These are phyloP conservation scores for Eupleurogrammus muticus DNA, from an alignment of 2,797 vertebrate genomes.

Conservation along the genomic window DNA sequence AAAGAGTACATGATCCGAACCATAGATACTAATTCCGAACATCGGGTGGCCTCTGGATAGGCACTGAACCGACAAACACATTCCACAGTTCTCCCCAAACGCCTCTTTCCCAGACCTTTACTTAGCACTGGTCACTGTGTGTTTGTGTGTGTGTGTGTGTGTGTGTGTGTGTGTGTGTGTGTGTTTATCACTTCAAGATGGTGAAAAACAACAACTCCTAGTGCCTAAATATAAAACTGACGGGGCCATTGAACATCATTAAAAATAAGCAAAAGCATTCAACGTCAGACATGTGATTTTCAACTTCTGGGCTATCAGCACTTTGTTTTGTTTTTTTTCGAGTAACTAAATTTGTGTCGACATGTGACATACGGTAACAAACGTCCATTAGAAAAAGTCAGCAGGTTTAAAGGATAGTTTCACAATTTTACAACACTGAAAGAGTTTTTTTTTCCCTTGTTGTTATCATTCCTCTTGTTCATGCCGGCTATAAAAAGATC, in stretches of 20 bases:
- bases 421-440: not conserved
- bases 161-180: too few species aligned
- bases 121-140: slow-evolving; percentile 64
- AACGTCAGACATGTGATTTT: slow-evolving; percentile 13
- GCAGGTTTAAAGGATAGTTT: not conserved
- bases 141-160: too few species aligned
- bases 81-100: slow-evolving; percentile 50
- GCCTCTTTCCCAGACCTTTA: slow-evolving; percentile 56
- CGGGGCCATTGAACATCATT: not conserved
- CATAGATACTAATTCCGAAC: too few species aligned
- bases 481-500: too few species aligned
- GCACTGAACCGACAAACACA: slow-evolving; percentile 57
- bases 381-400: not conserved
- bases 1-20: slow-evolving; percentile 28
- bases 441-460: too few species aligned
- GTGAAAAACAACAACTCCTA: not conserved
- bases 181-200: slow-evolving; percentile 24
- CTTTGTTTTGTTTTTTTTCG: too few species aligned
- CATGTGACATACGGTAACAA: not conserved
- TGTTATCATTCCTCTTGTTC: too few species aligned
- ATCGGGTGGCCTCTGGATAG: slow-evolving; percentile 44
- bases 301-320: not conserved
- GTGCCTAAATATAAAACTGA: slow-evolving; percentile 20
- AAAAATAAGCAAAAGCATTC: slow-evolving; percentile 6
- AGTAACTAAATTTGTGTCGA: not conserved